These are phyloP conservation scores for Rhinichthys klamathensis DNA, from an alignment of 2,113 vertebrate genomes.

Conservation along the genomic window DNA sequence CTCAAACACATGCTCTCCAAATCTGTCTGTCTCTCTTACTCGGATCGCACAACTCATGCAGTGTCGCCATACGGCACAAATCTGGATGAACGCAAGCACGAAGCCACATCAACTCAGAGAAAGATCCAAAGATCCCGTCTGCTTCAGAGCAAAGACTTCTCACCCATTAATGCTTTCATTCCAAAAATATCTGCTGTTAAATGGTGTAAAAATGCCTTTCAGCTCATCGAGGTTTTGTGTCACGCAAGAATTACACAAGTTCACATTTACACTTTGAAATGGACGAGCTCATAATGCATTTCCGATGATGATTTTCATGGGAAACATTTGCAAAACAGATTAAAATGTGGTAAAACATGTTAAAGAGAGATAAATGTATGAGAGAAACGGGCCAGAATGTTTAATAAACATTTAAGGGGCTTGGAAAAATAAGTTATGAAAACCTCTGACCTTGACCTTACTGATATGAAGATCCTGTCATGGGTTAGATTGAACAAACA, in stretches of 20 bases:
- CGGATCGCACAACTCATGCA: slow-evolving; percentile 7
- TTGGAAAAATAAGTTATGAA: neutral
- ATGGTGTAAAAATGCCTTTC: neutral
- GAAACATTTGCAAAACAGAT: neutral
- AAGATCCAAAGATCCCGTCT: neutral
- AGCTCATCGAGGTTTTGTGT: neutral
- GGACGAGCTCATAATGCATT: neutral
- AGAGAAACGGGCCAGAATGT: neutral
- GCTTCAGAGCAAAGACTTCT: neutral
- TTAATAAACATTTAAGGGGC: neutral
- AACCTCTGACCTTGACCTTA: neutral
- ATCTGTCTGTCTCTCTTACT: slow-evolving; percentile 40
- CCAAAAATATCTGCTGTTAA: neutral
- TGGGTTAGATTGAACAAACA: neutral
- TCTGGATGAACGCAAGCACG: slow-evolving; percentile 20
- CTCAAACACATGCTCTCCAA: slow-evolving; percentile 38
- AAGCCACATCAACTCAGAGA: slow-evolving; percentile 11
- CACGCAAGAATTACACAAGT: neutral
- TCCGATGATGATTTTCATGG: neutral
- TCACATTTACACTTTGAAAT: neutral
- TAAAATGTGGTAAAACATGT: neutral
- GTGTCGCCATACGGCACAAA: slow-evolving; percentile 41
- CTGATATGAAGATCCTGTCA: neutral
- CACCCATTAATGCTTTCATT: neutral
- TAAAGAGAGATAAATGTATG: neutral